A percentile compares a stretch with the other conserved stretches of the same genome.
Conservation (phyloP, 2,888 invertebrate species). For the Nyleta sp. region DNA sequence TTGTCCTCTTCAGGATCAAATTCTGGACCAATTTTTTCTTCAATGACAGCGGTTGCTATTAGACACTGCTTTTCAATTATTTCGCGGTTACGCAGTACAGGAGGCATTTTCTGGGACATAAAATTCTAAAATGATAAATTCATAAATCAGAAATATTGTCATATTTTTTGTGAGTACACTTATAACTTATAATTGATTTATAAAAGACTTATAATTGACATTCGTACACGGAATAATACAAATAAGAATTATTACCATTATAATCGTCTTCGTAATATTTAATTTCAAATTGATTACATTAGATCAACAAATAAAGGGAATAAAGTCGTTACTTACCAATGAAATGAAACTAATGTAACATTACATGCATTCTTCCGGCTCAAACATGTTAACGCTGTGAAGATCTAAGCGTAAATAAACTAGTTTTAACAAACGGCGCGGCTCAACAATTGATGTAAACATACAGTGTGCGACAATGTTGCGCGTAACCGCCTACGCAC, state of each 20-base stretch:
- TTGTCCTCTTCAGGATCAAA: conserved; percentile 25
- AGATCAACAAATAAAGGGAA: not conserved
- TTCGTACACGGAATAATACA: not conserved
- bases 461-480: conserved; percentile 4
- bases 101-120: conserved; percentile 6
- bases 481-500: conserved; percentile 6
- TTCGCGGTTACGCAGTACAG: conserved; percentile 23
- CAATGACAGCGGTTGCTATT: not conserved
- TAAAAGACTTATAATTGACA: not conserved
- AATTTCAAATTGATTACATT: conserved; percentile 9
- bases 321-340: conserved; percentile 15
- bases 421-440: conserved; percentile 6
- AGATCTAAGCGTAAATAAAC: conserved; percentile 1
- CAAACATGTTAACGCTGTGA: conserved; percentile 10
- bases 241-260: not conserved
- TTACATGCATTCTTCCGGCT: not conserved
- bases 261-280: not conserved
- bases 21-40: conserved; percentile 20
- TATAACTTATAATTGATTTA: too few species aligned
- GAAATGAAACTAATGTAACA: conserved; percentile 8
- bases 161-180: too few species aligned
- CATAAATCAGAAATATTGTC: not conserved
- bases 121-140: not conserved
- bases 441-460: conserved; percentile 12
- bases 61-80: conserved; percentile 12